These are phyloP conservation scores for Mythimna albipuncta DNA, from an alignment of 2,888 invertebrate genomes.

Conservation along the genomic window DNA sequence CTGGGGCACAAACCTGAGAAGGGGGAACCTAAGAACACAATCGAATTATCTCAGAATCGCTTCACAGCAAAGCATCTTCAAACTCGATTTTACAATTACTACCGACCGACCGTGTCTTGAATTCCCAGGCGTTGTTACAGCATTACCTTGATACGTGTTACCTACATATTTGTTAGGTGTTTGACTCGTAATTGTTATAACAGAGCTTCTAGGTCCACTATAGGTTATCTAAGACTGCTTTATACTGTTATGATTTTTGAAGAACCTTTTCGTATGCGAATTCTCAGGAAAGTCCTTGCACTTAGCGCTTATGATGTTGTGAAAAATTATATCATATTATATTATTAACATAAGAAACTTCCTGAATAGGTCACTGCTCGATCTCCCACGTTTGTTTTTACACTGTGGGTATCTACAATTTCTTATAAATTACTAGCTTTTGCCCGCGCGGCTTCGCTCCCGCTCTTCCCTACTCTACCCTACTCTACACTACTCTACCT, in stretches of 20 bases:
- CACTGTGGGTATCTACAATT: neutral
- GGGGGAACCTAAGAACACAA: conserved; percentile 28
- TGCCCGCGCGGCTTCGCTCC: no score
- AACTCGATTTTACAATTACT: conserved; percentile 44
- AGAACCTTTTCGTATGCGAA: neutral
- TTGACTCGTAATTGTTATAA: neutral
- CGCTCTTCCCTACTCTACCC: no score
- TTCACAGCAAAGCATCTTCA: neutral
- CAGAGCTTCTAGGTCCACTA: neutral
- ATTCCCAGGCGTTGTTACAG: conserved; percentile 9
- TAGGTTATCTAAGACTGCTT: neutral
- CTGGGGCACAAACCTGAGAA: neutral
- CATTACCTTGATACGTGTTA: neutral
- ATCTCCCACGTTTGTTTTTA: neutral
- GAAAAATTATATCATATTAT: no score
- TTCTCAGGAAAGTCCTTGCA: neutral
- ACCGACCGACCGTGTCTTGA: neutral
- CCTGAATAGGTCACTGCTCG: neutral
- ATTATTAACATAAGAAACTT: neutral
- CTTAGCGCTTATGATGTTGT: neutral
- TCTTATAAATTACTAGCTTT: no score
- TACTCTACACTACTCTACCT: no score
- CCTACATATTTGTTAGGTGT: neutral
- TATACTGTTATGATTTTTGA: neutral
- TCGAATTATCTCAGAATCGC: conserved; percentile 51